Evolutionary conservation across 2,888 invertebrate species (phyloP), one percentile per base, ranked within the genome.

Genomic region (Drosophila mulleri): DNA sequence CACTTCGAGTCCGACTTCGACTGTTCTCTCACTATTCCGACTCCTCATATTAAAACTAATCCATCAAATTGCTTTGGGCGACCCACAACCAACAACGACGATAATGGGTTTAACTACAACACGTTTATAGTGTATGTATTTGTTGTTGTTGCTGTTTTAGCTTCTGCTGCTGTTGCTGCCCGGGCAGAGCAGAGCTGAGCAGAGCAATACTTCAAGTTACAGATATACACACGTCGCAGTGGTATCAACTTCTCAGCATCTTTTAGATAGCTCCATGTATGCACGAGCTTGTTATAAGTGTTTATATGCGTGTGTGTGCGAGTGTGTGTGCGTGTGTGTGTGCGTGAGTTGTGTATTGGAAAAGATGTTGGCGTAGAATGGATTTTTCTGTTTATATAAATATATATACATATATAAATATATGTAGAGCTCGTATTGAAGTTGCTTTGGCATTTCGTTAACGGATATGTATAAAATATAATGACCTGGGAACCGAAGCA

Each of bases 41-140:
- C 58, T 62, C 50, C 56, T 80, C 52, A 68, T 76, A 84, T 86
- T 84, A 84, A 84, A 84, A 80, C 85, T 87, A 86, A 86, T 86
- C 89, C 85, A 86, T 86, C 85, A 86, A 89, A 88, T 82, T 80
- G 89, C 80, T 72, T 75, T 74, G 71, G 78, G 80, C 83, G 70
- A 82, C 82, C 82, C 82, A 83, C 83, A 81, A 78, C 81, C 71
- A 50, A 78, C 83, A 72, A 82, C 69, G 66, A 82, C 69, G 66
- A 83, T 81, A 84, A 87, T 84, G 87, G 82, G 65, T 79, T 82
- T 76, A 82, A 73, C 82, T 80, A 82, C 80, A 76, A 76, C 80
- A 74, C 75, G 80, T 80, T 77, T 77, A 77, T 77, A 79, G 79
- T 75, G 62, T 54, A 59, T 44, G 23, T 41, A 60, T 61, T 50